Conservation (phyloP, 2,888 invertebrate species). For the Trissonchulus sp. region DNA sequence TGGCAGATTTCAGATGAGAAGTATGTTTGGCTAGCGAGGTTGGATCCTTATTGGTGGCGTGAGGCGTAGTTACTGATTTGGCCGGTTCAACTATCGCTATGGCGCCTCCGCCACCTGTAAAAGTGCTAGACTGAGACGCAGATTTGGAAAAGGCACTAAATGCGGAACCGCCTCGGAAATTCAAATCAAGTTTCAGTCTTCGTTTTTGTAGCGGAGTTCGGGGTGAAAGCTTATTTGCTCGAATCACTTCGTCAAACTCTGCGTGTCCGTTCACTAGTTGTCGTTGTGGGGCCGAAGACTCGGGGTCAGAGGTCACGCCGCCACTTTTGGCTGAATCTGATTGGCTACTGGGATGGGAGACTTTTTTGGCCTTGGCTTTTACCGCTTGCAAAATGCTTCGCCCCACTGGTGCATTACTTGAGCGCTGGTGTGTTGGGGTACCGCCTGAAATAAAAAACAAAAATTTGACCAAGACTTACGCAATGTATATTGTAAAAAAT, state of each 20-base stretch:
- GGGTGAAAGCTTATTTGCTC: not conserved
- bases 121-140: not conserved
- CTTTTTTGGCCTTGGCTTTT: conserved; percentile 20
- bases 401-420: not conserved
- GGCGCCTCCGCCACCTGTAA: not conserved
- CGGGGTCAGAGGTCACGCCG: not conserved
- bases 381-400: conserved; percentile 22
- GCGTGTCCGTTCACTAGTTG: conserved; percentile 27
- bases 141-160: not conserved
- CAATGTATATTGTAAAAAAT: no score
- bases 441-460: no score
- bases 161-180: not conserved
- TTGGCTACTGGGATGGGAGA: not conserved
- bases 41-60: not conserved
- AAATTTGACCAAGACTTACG: no score
- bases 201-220: not conserved
- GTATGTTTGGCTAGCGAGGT: not conserved
- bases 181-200: not conserved
- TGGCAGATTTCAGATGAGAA: not conserved
- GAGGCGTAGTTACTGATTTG: not conserved
- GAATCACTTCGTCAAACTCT: conserved; percentile 4
- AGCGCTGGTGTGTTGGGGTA: not conserved
- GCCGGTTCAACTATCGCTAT: not conserved
- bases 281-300: not conserved
- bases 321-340: not conserved